Evolutionary conservation across 2,797 vertebrate genomes (phyloP).

Genomic region (Helicolenus hilgendorfi): DNA sequence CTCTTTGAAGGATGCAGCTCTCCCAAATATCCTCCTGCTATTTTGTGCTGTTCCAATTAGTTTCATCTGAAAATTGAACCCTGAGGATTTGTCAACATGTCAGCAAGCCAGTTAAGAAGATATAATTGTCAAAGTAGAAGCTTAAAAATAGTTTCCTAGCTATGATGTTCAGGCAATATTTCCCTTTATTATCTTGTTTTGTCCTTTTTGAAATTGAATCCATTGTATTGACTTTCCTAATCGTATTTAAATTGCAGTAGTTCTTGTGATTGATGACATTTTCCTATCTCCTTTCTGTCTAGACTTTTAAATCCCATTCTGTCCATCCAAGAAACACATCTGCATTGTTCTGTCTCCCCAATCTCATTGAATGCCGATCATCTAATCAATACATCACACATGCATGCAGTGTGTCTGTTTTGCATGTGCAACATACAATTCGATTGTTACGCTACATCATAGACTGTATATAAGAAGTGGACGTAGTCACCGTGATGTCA

Average conservation of each 20-base stretch:
- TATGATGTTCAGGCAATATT: not conserved
- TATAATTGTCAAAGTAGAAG: not conserved
- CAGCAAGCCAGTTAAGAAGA: not conserved
- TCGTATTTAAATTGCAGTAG: not conserved
- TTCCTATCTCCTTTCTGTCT: not conserved
- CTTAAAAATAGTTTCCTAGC: conserved; percentile 1
- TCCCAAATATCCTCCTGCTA: not conserved
- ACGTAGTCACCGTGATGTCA: too few relatives aligned
- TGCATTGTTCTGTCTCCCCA: not conserved
- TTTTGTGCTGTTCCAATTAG: not conserved
- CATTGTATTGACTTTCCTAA: not conserved
- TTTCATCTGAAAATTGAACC: not conserved
- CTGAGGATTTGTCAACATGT: not conserved
- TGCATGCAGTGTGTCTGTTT: not conserved
- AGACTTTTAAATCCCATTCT: not conserved
- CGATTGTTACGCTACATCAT: too few relatives aligned
- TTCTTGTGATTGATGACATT: not conserved
- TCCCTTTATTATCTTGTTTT: not conserved
- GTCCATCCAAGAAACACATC: not conserved
- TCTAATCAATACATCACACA: not conserved
- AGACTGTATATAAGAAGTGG: too few relatives aligned
- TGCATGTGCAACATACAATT: not conserved
- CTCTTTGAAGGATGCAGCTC: not conserved
- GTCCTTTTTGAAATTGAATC: not conserved
- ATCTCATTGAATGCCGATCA: not conserved